A percentile compares a stretch with the other conserved stretches of the same genome.
These are phyloP conservation scores for Apodemus speciosus DNA, from an alignment of 2,113 vertebrate genomes.

Conservation along the genomic window DNA sequence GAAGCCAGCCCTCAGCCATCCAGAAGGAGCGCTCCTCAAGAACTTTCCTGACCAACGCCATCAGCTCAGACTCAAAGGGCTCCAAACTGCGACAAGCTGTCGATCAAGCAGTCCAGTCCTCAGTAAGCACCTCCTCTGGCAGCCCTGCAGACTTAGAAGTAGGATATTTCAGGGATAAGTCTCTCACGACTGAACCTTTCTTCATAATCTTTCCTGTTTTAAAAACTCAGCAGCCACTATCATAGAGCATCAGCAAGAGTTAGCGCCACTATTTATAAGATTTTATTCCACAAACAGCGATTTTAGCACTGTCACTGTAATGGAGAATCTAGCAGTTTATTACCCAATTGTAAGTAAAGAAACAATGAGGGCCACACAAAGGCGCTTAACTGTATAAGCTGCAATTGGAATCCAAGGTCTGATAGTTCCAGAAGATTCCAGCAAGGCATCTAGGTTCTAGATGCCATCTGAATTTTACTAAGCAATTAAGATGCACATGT, in stretches of 20 bases:
- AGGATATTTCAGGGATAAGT: background rate
- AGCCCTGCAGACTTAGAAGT: background rate
- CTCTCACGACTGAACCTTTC: background rate
- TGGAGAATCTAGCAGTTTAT: background rate
- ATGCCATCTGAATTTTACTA: background rate
- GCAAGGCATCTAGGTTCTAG: background rate
- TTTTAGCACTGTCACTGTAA: background rate
- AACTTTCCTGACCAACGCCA: background rate
- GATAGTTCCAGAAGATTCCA: slow-evolving; percentile 12
- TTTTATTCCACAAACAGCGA: background rate
- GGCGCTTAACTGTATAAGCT: background rate
- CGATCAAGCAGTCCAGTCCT: background rate
- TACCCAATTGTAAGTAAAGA: background rate
- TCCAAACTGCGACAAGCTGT: background rate
- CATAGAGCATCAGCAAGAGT: background rate
- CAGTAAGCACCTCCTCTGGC: background rate
- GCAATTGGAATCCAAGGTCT: background rate
- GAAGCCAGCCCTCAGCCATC: background rate
- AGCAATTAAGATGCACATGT: slow-evolving; percentile 13
- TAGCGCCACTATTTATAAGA: background rate
- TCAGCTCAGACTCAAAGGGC: background rate
- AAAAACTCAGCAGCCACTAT: background rate
- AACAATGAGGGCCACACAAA: background rate
- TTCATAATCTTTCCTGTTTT: background rate
- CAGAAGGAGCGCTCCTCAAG: background rate